These are phyloP conservation scores for Larimichthys polyactis DNA, from an alignment of 2,113 vertebrate species.

Conservation along the genomic window DNA sequence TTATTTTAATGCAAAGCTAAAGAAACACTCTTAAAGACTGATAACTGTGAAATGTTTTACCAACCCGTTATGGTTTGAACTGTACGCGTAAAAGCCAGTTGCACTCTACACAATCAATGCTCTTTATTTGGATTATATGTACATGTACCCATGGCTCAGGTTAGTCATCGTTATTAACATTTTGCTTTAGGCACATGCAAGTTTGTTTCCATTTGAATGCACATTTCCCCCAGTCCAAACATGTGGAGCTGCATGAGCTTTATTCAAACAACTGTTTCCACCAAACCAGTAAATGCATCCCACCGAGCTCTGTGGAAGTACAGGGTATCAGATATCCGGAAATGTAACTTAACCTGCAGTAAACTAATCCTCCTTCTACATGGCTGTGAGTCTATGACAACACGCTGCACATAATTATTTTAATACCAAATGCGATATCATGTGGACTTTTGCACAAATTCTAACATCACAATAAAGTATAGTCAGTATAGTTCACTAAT, in stretches of 20 bases:
- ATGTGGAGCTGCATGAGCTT: background rate
- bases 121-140: background rate
- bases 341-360: conserved; percentile 9
- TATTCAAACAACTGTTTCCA: background rate
- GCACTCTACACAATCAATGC: background rate
- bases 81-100: background rate
- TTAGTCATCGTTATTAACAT: background rate
- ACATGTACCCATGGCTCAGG: background rate
- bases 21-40: background rate
- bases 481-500: background rate
- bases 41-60: background rate
- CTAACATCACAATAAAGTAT: background rate
- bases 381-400: too few species aligned
- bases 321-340: conserved; percentile 4
- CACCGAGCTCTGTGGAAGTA: background rate
- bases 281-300: background rate
- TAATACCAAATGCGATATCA: background rate
- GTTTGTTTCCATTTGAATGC: conserved; percentile 18
- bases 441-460: background rate
- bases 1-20: background rate
- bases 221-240: background rate
- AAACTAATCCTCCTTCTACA: background rate
- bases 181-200: background rate
- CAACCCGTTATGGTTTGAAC: background rate
- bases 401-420: background rate